phyloP scores from a whole-genome alignment of 2,797 vertebrate genomes.

The Pseudotriccus pelzelni region DNA sequence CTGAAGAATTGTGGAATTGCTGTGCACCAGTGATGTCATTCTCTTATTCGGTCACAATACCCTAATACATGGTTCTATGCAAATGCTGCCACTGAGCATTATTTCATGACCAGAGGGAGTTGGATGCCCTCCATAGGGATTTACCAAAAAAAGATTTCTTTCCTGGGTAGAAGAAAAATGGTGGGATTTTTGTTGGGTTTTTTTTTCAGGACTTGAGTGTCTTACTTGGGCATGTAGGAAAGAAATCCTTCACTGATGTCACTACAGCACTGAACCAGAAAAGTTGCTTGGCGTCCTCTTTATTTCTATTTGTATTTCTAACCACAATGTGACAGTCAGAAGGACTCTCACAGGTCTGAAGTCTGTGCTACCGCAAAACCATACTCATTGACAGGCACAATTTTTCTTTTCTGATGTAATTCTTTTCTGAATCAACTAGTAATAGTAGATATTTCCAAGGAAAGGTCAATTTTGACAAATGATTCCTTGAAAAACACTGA shows the following conservation, averaged over 20 bases:
- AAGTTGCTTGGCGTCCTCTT: neutral
- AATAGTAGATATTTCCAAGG: slow-evolving; percentile 53
- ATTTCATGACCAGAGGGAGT: neutral
- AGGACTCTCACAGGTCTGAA: neutral
- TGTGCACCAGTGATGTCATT: neutral
- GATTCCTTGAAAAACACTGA: neutral
- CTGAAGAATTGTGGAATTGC: neutral
- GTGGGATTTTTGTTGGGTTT: rapidly evolving
- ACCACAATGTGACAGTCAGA: neutral
- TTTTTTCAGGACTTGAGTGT: neutral
- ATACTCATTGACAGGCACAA: neutral
- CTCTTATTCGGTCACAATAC: neutral
- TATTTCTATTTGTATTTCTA: neutral
- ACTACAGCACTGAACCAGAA: neutral
- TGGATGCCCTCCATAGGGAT: neutral
- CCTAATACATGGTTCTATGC: neutral
- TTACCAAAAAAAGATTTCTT: neutral
- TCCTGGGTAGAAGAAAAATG: neutral
- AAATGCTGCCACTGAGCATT: neutral
- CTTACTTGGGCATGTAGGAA: neutral
- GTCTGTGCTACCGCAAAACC: neutral
- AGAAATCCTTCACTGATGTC: neutral
- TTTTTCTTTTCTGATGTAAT: slow-evolving; percentile 42
- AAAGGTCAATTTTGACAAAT: slow-evolving; percentile 72
- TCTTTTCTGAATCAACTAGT: slow-evolving; percentile 57